A percentile compares a stretch with the other conserved stretches of the same genome.
Conservation (phyloP, 2,797 vertebrate species). For the Spatula versicolor region DNA sequence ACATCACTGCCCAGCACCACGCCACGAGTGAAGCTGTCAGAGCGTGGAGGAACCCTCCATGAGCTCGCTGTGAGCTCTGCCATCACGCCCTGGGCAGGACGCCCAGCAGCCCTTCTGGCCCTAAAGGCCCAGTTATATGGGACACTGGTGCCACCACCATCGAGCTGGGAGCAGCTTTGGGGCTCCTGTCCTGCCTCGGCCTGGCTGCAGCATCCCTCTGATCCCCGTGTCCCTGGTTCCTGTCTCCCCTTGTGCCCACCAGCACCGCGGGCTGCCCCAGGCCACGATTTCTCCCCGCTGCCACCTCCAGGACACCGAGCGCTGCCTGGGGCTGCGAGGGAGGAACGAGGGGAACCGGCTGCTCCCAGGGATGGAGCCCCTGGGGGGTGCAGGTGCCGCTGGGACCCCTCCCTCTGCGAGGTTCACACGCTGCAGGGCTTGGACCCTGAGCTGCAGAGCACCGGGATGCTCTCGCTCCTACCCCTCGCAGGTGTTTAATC, state of each 20-base stretch:
- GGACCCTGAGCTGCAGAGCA: background rate
- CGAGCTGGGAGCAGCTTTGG: background rate
- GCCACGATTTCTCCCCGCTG: background rate
- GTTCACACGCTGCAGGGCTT: background rate
- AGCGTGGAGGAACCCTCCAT: fast-evolving
- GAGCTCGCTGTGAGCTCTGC: background rate
- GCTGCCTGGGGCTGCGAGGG: background rate
- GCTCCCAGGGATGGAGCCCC: background rate
- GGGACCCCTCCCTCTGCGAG: background rate
- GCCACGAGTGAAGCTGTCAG: background rate
- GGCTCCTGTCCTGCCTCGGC: background rate
- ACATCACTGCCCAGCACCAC: background rate
- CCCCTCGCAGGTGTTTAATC: background rate
- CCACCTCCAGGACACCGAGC: background rate
- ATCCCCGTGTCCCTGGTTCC: background rate
- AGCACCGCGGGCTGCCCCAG: background rate
- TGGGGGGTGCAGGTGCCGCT: background rate
- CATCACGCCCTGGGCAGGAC: background rate
- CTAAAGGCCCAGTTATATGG: background rate
- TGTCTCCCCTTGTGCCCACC: background rate
- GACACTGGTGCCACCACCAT: background rate
- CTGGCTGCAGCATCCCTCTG: background rate
- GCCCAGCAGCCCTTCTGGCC: background rate
- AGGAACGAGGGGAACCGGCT: background rate
- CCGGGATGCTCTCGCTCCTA: slow-evolving; percentile 1